Percentiles rank a stretch among this genome's conserved stretches.
Evolutionary conservation across 2,888 invertebrate genomes (phyloP).

Genomic region (Zaprionus lineosus): DNA sequence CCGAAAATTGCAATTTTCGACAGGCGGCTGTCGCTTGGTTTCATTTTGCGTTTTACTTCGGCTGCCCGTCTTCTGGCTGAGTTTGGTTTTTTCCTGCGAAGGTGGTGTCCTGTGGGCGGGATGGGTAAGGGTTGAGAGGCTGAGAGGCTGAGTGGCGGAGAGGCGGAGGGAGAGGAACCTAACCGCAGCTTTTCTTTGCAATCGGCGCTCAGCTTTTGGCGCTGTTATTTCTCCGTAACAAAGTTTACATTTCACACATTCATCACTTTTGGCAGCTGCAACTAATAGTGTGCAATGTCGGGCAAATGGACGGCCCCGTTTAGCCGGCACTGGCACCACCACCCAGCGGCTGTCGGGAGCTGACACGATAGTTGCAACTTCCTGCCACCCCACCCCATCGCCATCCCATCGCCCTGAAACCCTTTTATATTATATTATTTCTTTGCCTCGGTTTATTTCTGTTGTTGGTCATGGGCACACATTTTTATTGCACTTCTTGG

Average conservation of each 20-base stretch:
- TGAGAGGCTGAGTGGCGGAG: too few species aligned
- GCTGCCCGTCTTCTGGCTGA: slow-evolving; percentile 42
- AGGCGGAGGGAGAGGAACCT: too few species aligned
- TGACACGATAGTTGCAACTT: too few species aligned
- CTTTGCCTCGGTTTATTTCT: not conserved
- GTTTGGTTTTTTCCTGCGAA: too few species aligned
- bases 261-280: slow-evolving; percentile 79
- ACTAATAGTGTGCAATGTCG: slow-evolving; percentile 76
- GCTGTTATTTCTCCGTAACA: slow-evolving; percentile 76
- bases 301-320: slow-evolving; percentile 66
- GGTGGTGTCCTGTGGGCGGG: too few species aligned
- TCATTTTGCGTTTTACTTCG: slow-evolving; percentile 56
- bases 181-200: slow-evolving; percentile 53
- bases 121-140: too few species aligned
- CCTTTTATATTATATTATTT: not conserved
- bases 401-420: too few species aligned
- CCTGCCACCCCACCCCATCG: too few species aligned
- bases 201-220: slow-evolving; percentile 66
- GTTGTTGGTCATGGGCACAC: slow-evolving; percentile 55
- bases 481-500: slow-evolving; percentile 65
- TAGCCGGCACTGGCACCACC: slow-evolving; percentile 51
- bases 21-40: slow-evolving; percentile 72
- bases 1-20: slow-evolving; percentile 75
- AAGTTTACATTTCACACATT: slow-evolving; percentile 79
- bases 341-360: too few species aligned